phyloP scores from a whole-genome alignment of 1,140 invertebrate species.

The Anastrepha obliqua region DNA sequence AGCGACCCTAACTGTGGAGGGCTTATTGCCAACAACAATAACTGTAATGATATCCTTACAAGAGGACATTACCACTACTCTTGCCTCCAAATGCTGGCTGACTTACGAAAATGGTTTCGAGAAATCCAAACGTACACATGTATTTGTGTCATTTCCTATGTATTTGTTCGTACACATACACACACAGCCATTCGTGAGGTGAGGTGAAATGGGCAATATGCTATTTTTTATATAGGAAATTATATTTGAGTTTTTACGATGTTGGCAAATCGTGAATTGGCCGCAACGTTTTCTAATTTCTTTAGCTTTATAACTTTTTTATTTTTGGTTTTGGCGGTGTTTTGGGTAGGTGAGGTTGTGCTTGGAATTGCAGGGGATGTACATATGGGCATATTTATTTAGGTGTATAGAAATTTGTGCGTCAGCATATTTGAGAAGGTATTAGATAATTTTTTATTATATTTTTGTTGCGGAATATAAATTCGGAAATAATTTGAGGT shows the following conservation, averaged over 20 bases:
- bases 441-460: not conserved
- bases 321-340: too few relatives aligned
- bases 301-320: not conserved
- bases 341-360: too few relatives aligned
- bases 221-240: not conserved
- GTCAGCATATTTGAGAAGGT: not conserved
- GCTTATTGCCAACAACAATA: not conserved
- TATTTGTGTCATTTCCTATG: not conserved
- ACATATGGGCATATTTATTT: not conserved
- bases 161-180: not conserved
- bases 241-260: conserved; percentile 2
- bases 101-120: not conserved
- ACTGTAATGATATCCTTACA: not conserved
- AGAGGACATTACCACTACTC: not conserved
- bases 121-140: not conserved
- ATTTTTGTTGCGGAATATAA: not conserved
- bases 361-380: not conserved
- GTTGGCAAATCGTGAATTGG: conserved; percentile 7
- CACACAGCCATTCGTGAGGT: not conserved
- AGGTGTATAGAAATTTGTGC: not conserved
- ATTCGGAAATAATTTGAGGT: not conserved
- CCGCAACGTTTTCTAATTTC: conserved; percentile 6
- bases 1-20: not conserved
- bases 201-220: not conserved
- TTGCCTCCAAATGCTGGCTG: not conserved